Conservation (phyloP, 2,113 vertebrate species). For the Cavia aperea region DNA sequence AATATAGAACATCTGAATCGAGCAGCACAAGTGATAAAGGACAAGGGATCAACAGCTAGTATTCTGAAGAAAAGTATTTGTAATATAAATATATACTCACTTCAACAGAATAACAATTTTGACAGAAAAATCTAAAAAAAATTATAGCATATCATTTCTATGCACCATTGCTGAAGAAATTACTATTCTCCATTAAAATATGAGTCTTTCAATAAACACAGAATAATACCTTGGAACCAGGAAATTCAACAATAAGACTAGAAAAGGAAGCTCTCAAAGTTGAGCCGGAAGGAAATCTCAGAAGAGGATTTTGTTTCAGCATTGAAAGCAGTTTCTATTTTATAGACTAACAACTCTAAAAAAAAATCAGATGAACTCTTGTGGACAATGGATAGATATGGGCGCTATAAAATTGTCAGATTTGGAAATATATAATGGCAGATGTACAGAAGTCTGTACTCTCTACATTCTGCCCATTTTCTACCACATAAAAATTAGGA, state of each 20-base stretch:
- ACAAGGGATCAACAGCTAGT: neutral
- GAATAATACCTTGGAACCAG: neutral
- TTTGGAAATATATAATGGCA: neutral
- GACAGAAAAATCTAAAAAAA: neutral
- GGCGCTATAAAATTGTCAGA: neutral
- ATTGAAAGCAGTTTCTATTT: neutral
- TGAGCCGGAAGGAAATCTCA: neutral
- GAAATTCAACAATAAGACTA: neutral
- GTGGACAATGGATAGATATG: neutral
- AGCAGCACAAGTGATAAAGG: neutral
- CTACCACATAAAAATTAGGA: neutral
- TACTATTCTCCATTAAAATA: neutral
- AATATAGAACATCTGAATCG: neutral
- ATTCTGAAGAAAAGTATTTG: neutral
- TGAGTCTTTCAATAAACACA: neutral
- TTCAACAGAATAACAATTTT: neutral
- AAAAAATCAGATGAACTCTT: neutral
- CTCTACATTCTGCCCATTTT: neutral
- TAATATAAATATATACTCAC: neutral
- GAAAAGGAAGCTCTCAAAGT: constrained; percentile 8
- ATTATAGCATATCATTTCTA: neutral
- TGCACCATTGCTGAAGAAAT: neutral
- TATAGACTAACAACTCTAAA: neutral
- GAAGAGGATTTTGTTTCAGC: neutral
- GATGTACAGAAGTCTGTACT: neutral